These are phyloP conservation scores for Gymnoscopelus braueri DNA, from an alignment of 2,797 vertebrate genomes.

Conservation along the genomic window DNA sequence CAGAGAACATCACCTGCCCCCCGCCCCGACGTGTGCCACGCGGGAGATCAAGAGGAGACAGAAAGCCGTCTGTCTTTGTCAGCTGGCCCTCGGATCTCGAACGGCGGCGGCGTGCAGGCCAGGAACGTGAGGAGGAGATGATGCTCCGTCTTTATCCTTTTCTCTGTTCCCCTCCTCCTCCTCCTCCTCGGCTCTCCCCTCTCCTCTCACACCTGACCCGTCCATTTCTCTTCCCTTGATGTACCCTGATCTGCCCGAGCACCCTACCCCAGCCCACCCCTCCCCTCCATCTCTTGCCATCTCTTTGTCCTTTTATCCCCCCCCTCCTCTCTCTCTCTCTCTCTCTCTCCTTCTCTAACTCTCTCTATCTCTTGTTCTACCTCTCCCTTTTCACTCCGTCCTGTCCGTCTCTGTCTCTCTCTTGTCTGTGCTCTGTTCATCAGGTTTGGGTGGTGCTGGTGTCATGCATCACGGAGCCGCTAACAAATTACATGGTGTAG, in stretches of 20 bases:
- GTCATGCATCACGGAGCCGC: constrained; percentile 76
- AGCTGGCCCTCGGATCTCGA: too few relatives aligned
- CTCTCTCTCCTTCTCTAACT: constrained; percentile 30
- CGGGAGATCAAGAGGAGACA: too few relatives aligned
- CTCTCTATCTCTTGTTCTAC: background rate
- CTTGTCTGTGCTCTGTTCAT: constrained; percentile 51
- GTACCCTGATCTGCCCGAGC: constrained; percentile 58
- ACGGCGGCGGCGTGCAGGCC: too few relatives aligned
- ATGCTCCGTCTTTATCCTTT: constrained; percentile 43
- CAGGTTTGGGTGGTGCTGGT: constrained; percentile 36
- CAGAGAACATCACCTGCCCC: too few relatives aligned
- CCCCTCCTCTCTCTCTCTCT: constrained; percentile 23
- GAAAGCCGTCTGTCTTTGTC: too few relatives aligned
- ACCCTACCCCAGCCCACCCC: background rate
- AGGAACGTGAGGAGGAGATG: background rate
- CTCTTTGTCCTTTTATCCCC: background rate
- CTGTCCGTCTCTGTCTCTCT: background rate
- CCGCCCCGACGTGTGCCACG: too few relatives aligned
- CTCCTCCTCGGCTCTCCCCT: background rate
- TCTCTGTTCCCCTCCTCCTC: background rate
- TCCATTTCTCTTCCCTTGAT: constrained; percentile 46
- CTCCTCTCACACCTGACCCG: constrained; percentile 33
- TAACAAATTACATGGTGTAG: constrained; percentile 83
- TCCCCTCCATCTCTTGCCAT: background rate
- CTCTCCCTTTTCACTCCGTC: background rate